Percentiles rank a stretch among this genome's conserved stretches.
Evolutionary conservation across 2,888 invertebrate genomes (phyloP).

Genomic region (Hyppa rectilinea): DNA sequence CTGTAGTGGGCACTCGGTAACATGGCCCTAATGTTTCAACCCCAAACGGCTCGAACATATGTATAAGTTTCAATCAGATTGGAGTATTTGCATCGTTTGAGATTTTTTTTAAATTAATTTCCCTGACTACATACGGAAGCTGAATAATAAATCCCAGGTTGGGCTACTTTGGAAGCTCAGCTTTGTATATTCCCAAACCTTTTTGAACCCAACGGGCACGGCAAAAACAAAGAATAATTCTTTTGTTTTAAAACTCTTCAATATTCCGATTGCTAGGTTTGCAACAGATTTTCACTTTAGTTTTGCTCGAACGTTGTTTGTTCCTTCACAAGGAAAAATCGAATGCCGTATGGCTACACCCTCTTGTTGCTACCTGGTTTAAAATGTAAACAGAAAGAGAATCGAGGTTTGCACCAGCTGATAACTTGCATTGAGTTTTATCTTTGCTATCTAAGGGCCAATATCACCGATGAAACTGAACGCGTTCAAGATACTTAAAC

Average conservation of each 20-base stretch:
- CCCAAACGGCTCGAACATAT: too few species aligned
- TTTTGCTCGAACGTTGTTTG: constrained; percentile 35
- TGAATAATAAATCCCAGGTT: neutral
- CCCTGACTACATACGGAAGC: neutral
- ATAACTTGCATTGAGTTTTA: constrained; percentile 2
- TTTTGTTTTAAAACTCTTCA: constrained; percentile 25
- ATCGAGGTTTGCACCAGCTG: constrained; percentile 11
- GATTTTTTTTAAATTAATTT: too few species aligned
- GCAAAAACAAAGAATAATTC: neutral
- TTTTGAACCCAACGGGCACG: neutral
- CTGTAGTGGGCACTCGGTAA: too few species aligned
- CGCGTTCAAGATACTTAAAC: too few species aligned
- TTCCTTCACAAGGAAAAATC: constrained; percentile 32
- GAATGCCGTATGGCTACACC: constrained; percentile 19
- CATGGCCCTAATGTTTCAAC: too few species aligned
- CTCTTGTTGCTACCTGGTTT: constrained; percentile 15
- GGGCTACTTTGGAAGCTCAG: neutral
- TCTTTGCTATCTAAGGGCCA: neutral
- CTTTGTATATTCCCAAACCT: neutral
- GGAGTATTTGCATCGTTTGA: too few species aligned
- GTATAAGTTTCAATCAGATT: too few species aligned
- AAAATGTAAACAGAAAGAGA: constrained; percentile 15
- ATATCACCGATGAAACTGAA: too few species aligned
- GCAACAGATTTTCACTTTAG: constrained; percentile 30
- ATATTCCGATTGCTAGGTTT: constrained; percentile 6